Evolutionary conservation across 2,888 invertebrate species (phyloP), one percentile per base, ranked within the genome.

Genomic region (Sinodicranocentrus sp.): DNA sequence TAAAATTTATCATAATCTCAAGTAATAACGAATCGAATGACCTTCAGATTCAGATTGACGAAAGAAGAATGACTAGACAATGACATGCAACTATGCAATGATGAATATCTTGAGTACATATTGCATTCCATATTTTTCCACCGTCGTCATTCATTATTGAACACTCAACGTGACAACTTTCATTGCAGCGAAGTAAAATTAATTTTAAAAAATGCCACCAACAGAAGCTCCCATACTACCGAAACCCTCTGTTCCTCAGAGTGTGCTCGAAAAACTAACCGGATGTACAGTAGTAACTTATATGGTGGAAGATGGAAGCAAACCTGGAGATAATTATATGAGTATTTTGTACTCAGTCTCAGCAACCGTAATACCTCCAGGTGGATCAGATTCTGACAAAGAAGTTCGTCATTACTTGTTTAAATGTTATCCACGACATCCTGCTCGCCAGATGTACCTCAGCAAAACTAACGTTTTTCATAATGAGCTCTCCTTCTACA

Each of bases 391-490:
- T 15, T n/a, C 52, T 19, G 52, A 52, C 6, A 65, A 65, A 17
- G 48, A 48, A 23, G 68, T 28, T 2, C 57, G 61, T 0, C 75
- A 85, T 25, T 52, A 85, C 13, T 13, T 88, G 5, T 15, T 85
- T 15, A 88, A 88, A 77, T 84, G 82, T 19, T 86, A 70, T 23
- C 88, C 88, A 23, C n/a, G 13, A 8, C 75, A 87, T 33, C 84
- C 86, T 8, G 67, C 77, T 1, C 21, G 86, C 6, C 87, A 87
- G 70, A 43, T 23, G 5, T 86, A 85, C 54, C 65, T 84, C 0
- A 82, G 75, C 26, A 79, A 79, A 15, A 26, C 65, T 0, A 86
- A 86, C 63, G 80, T 87, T 19, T 86, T 88, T 57, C 26, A 65
- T 21, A 82, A 79, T 19, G 88, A 88, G 44, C 17, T 86, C 5